Evolutionary conservation across 2,113 vertebrate genomes (phyloP), one percentile per base, ranked within the genome.

Genomic region (Antennarius striatus): DNA sequence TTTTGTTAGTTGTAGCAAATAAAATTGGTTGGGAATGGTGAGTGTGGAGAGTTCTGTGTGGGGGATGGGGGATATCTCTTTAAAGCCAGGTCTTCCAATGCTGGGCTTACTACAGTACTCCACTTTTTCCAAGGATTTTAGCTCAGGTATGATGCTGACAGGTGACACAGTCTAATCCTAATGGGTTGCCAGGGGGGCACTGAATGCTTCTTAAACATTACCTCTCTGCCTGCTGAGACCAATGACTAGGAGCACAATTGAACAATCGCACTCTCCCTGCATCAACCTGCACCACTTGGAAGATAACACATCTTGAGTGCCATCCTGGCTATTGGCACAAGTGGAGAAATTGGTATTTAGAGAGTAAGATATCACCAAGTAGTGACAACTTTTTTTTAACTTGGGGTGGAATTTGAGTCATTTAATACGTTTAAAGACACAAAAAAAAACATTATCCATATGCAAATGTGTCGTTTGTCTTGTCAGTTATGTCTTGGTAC

Each of bases 91-190:
- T 62, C 22, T 66, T 49, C 56, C 64, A 49, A 17, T 63, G 47
- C 40, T 58, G 56, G 59, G 49, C 45, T 62, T 42, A n/a, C 71
- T 56, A 22, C 2, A 22, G 22, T 22, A 43, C 54, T 66, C 30
- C 1, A 29, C 16, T 58, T 77, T 81, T 70, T 63, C 56, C 32
- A 49, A 72, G 73, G 57, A 56, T 73, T 89, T 87, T 81, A 73
- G 63, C 68, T 69, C 47, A 10, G 54, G 48, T 32, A 36, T 52
- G 58, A 65, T 66, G 81, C 79, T 82, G 84, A 87, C 79, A 78
- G 65, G 68, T 7, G 32, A 36, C 5, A 36, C 32, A 36, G 77
- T 71, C 74, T 88, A 86, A 91, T 90, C 89, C 88, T 82, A 79
- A 87, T 86, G 73, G 86, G 62, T 65, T 63, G 70, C 77, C 82